Percentiles rank a stretch among this genome's conserved stretches.
Evolutionary conservation across 2,797 vertebrate genomes (phyloP).

Genomic region (Margarornis squamiger): DNA sequence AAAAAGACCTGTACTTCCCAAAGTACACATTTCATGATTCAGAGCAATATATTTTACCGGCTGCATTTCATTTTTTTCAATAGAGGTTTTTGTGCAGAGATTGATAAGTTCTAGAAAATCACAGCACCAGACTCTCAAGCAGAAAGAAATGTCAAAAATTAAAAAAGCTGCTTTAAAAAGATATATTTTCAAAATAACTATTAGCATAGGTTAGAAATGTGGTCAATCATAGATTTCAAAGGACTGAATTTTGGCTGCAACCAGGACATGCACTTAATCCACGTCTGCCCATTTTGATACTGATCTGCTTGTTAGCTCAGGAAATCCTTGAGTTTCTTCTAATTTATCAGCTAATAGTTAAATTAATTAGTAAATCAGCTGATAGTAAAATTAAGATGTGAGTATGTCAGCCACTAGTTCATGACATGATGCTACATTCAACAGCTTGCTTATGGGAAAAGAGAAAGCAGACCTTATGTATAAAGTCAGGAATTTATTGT

Average conservation of each 20-base stretch:
- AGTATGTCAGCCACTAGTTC: neutral
- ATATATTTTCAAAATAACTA: neutral
- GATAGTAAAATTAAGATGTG: neutral
- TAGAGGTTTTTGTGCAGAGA: neutral
- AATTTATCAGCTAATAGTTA: neutral
- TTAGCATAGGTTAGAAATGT: neutral
- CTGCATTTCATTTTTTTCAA: neutral
- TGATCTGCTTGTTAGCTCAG: neutral
- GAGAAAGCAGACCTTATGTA: neutral
- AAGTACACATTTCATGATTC: neutral
- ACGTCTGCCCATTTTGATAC: neutral
- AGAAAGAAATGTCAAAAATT: neutral
- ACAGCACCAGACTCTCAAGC: neutral
- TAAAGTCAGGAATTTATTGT: neutral
- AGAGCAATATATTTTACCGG: neutral
- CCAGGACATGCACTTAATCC: neutral
- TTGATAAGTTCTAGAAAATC: neutral
- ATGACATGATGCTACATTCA: neutral
- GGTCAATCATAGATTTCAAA: neutral
- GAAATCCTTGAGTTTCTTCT: neutral
- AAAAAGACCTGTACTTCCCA: neutral
- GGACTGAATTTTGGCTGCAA: neutral
- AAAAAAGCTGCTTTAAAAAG: neutral
- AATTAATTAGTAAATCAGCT: neutral
- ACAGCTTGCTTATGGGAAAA: neutral